Percentiles rank a stretch among this genome's conserved stretches.
Conservation (phyloP, 2,797 vertebrate species). For the Eremophila alpestris region DNA sequence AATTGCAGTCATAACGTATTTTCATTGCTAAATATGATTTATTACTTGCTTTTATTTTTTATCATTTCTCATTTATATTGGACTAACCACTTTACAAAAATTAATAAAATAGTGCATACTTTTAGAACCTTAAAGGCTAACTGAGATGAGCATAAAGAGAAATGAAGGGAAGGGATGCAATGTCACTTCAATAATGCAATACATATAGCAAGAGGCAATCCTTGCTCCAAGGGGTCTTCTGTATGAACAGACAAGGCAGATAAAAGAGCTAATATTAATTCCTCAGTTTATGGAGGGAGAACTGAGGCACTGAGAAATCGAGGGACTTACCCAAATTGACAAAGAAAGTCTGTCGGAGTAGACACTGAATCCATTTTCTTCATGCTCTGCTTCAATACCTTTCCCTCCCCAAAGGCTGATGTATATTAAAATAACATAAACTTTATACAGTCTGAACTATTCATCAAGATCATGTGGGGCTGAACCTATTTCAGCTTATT, state of each 20-base stretch:
- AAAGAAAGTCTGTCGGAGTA: slow-evolving; percentile 24
- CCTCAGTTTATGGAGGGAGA: slow-evolving; percentile 43
- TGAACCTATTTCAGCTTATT: neutral
- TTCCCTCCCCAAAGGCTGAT: slow-evolving; percentile 17
- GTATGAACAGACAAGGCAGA: slow-evolving; percentile 47
- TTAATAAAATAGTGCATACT: slow-evolving; percentile 15
- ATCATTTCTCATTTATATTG: slow-evolving; percentile 14
- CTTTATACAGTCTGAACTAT: neutral
- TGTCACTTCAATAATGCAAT: slow-evolving; percentile 63
- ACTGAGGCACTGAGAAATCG: slow-evolving; percentile 53
- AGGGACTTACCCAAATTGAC: slow-evolving; percentile 43
- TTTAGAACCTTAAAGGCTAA: slow-evolving; percentile 48
- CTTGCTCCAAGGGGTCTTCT: slow-evolving; percentile 61
- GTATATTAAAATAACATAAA: slow-evolving; percentile 42
- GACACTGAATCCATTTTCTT: slow-evolving; percentile 26
- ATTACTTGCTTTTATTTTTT: slow-evolving; percentile 39
- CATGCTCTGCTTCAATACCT: slow-evolving; percentile 8
- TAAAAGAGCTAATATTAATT: slow-evolving; percentile 60
- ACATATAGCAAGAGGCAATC: slow-evolving; percentile 47
- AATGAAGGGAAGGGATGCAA: slow-evolving; percentile 44
- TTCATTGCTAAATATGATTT: slow-evolving; percentile 39
- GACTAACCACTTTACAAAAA: slow-evolving; percentile 22
- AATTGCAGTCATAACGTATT: neutral
- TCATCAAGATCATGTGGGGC: neutral
- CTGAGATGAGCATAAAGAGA: slow-evolving; percentile 39